Percentiles rank a stretch among this genome's conserved stretches.
Conservation (phyloP, 2,888 invertebrate genomes). For the Chromoteleia sp. region DNA sequence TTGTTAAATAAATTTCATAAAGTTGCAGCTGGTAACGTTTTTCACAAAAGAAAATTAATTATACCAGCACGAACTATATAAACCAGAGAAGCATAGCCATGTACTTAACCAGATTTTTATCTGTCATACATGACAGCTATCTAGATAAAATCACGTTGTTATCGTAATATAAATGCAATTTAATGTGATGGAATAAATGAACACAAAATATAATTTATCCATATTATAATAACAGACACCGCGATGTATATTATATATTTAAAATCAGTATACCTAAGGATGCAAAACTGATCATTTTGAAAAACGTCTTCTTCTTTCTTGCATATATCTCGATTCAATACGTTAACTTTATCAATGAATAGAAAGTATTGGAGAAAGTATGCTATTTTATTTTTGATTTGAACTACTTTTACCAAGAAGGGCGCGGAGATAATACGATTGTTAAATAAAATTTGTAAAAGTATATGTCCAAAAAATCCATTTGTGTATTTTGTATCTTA, state of each 20-base stretch:
- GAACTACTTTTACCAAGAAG: neutral
- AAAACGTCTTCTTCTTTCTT: neutral
- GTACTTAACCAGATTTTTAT: conserved; percentile 68
- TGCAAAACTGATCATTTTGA: conserved; percentile 2
- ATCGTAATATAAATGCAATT: conserved; percentile 62
- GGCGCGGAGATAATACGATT: neutral
- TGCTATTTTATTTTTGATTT: conserved; percentile 11
- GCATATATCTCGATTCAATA: conserved; percentile 2
- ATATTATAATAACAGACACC: conserved; percentile 31
- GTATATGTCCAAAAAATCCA: too few relatives aligned
- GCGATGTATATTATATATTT: conserved; percentile 15
- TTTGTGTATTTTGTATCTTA: too few relatives aligned
- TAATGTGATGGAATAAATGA: conserved; percentile 41
- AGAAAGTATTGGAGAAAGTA: conserved; percentile 19
- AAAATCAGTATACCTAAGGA: conserved; percentile 14
- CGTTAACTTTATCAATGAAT: conserved; percentile 12
- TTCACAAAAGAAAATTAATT: conserved; percentile 70
- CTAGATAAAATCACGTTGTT: conserved; percentile 67
- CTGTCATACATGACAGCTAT: conserved; percentile 66
- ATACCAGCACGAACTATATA: conserved; percentile 68
- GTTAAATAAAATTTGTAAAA: too few relatives aligned
- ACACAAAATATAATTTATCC: conserved; percentile 51
- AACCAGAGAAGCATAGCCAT: conserved; percentile 66
- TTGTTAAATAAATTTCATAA: conserved; percentile 68
- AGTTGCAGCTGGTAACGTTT: conserved; percentile 63